Percentiles rank a stretch among this genome's conserved stretches.
phyloP scores from a whole-genome alignment of 2,113 vertebrate species.

The Anolis sagrei region DNA sequence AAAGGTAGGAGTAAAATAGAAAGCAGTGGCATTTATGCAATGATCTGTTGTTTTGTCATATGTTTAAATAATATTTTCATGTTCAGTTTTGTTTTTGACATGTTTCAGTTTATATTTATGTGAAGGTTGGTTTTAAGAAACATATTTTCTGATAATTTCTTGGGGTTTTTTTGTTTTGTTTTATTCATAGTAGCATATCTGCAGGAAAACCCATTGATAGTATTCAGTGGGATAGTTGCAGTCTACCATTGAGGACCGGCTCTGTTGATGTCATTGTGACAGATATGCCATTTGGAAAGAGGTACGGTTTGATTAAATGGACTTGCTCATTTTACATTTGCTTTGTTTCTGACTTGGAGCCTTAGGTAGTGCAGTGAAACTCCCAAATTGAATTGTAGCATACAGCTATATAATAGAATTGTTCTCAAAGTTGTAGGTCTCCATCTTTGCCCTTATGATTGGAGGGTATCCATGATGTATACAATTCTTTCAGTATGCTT shows the following conservation, averaged over 20 bases:
- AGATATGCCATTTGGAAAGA: slow-evolving; percentile 98
- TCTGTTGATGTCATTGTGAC: slow-evolving; percentile 92
- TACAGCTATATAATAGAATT: neutral
- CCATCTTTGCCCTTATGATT: neutral
- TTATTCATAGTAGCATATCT: slow-evolving; percentile 70
- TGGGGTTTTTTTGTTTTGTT: neutral
- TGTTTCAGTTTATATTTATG: neutral
- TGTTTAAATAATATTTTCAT: neutral
- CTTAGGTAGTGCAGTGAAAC: neutral
- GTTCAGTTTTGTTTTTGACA: neutral
- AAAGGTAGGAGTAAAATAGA: slow-evolving; percentile 72
- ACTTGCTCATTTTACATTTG: neutral
- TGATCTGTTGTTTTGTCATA: neutral
- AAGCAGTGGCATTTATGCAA: neutral
- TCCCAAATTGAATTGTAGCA: neutral
- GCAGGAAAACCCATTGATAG: slow-evolving; percentile 87
- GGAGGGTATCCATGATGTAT: neutral
- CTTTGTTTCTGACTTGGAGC: neutral
- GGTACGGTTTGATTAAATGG: slow-evolving; percentile 73
- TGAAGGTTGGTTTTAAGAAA: fast-evolving
- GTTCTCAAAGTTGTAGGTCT: neutral
- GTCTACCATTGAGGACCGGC: slow-evolving; percentile 85
- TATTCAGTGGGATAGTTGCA: slow-evolving; percentile 91
- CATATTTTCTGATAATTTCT: neutral
- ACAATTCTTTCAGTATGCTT: neutral